Percentiles rank a stretch among this genome's conserved stretches.
These are phyloP conservation scores for Euclidia mi DNA, from an alignment of 2,888 invertebrate species.

Conservation along the genomic window DNA sequence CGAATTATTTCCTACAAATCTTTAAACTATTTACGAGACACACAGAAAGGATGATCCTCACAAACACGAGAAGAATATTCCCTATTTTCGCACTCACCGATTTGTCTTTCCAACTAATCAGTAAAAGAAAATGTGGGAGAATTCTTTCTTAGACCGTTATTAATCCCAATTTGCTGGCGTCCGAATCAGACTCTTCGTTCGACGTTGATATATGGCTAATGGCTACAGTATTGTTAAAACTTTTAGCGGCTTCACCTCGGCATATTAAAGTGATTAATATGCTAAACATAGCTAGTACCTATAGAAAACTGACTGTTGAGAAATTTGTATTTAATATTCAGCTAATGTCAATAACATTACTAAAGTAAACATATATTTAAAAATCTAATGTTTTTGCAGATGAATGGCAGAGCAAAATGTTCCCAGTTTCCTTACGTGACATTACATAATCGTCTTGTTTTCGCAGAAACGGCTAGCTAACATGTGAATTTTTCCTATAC, in stretches of 20 bases:
- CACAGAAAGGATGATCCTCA: constrained; percentile 14
- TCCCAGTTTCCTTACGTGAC: no score
- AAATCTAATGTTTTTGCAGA: no score
- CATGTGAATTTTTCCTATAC: constrained; percentile 6
- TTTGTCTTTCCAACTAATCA: constrained; percentile 80
- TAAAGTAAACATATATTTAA: no score
- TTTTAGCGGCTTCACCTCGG: constrained; percentile 49
- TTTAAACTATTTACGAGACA: constrained; percentile 26
- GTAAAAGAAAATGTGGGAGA: constrained; percentile 71
- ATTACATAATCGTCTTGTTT: no score
- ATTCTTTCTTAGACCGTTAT: constrained; percentile 75
- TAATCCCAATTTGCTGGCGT: constrained; percentile 82
- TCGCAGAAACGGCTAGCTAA: no score
- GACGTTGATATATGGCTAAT: constrained; percentile 80
- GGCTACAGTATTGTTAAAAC: constrained; percentile 60
- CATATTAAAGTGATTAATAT: constrained; percentile 56
- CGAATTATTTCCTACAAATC: constrained; percentile 45
- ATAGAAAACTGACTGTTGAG: constrained; percentile 31
- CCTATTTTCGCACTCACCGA: constrained; percentile 61
- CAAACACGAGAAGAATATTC: constrained; percentile 42
- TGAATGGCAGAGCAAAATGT: no score
- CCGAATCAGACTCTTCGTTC: constrained; percentile 61
- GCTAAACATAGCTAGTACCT: no score
- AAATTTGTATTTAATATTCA: constrained; percentile 10
- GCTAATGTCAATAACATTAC: no score